Conservation (phyloP, 2,113 vertebrate genomes). For the Scatophagus argus region DNA sequence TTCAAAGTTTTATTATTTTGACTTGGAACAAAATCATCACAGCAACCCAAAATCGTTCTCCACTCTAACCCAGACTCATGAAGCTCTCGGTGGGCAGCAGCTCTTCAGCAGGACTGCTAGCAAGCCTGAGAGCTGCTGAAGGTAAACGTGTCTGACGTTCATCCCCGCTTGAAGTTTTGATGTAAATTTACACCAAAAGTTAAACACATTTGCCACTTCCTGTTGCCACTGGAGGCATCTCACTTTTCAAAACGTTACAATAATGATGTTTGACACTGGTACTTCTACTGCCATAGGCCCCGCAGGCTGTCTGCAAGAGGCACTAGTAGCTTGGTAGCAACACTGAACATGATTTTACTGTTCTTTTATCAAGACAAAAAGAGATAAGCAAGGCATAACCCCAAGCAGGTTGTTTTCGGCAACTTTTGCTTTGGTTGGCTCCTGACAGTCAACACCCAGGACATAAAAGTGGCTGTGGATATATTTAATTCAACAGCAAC, state of each 20-base stretch:
- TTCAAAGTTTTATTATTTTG: not conserved
- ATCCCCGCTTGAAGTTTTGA: not conserved
- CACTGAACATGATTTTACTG: conserved; percentile 1
- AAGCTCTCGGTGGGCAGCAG: not conserved
- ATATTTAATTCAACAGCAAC: too few relatives aligned
- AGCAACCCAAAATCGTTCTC: not conserved
- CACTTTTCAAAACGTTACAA: not conserved
- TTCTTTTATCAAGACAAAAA: not conserved
- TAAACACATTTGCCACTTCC: not conserved
- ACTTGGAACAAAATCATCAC: not conserved
- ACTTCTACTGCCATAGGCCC: not conserved
- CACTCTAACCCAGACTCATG: not conserved
- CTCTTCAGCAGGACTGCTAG: not conserved
- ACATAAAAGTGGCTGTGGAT: not conserved
- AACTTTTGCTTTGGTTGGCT: not conserved
- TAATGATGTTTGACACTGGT: not conserved
- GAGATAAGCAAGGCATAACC: not conserved
- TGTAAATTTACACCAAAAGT: not conserved
- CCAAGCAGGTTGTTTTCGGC: not conserved
- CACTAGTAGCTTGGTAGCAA: not conserved
- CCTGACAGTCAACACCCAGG: conserved; percentile 3
- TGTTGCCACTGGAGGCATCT: not conserved
- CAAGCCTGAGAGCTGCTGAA: too few relatives aligned
- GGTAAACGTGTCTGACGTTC: not conserved
- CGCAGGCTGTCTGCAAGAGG: not conserved